A percentile compares a stretch with the other conserved stretches of the same genome.
Evolutionary conservation across 2,888 invertebrate genomes (phyloP).

Genomic region (Lamproptera curius): DNA sequence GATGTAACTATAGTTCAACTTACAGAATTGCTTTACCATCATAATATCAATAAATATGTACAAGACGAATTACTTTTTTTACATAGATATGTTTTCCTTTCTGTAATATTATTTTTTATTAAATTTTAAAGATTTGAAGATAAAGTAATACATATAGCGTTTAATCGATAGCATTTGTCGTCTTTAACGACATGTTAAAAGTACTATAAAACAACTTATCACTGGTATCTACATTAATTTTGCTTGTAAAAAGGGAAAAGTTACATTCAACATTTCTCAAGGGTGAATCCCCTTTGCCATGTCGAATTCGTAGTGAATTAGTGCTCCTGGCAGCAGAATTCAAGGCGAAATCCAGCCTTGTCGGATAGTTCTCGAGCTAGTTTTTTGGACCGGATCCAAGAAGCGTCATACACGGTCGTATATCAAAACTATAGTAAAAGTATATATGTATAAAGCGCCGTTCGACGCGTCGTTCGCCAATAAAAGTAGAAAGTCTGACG

Average conservation of each 20-base stretch:
- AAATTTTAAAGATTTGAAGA: not conserved
- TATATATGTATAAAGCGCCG: slow-evolving; percentile 24
- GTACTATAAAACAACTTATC: not conserved
- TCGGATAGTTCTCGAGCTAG: slow-evolving; percentile 31
- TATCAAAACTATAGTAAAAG: slow-evolving; percentile 19
- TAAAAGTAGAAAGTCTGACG: slow-evolving; percentile 35
- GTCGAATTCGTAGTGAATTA: slow-evolving; percentile 14
- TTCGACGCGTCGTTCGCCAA: slow-evolving; percentile 36
- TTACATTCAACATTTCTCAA: not conserved
- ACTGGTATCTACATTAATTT: not conserved
- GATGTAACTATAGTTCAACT: no score
- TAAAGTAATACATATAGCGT: not conserved
- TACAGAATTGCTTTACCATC: no score
- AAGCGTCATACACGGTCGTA: slow-evolving; percentile 33
- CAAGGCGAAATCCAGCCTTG: slow-evolving; percentile 43
- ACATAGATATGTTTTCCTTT: no score
- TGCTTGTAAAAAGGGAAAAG: not conserved
- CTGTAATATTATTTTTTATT: not conserved
- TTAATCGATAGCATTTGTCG: not conserved
- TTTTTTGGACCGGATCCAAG: slow-evolving; percentile 47
- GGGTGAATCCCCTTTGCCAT: slow-evolving; percentile 12
- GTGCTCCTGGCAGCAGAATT: slow-evolving; percentile 27
- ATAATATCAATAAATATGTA: no score
- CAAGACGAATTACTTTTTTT: no score
- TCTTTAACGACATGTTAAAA: not conserved